Base-by-base conservation (phyloP, 2,888 invertebrate genomes). In the Cataglyphis altisquamis region DNA sequence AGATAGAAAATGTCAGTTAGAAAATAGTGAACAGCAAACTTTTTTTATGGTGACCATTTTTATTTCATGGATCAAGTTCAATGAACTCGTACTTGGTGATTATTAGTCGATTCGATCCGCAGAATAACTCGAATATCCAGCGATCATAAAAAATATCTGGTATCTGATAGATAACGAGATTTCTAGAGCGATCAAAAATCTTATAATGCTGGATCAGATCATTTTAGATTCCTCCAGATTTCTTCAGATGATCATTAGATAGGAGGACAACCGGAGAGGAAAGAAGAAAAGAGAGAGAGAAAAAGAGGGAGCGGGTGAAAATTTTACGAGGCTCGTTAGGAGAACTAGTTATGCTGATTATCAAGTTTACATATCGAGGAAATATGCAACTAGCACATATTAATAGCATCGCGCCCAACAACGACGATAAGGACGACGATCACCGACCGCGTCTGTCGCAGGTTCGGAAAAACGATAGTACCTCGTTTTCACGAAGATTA, bases 321-420 rank as follows among this genome's bases (percentile, higher is more conserved):
- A 84, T 86, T 87, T 87, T 82, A 87, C 63, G 86, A 82, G 39
- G 74, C 68, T 87, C 84, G 86, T 87, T 87, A 87, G 48, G 64
- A 75, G 67, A 72, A 70, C 83, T 86, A 82, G 86, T 86, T 84
- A 84, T 86, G 86, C 84, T 87, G 84, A 87, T 87, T 86, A 86
- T 87, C 84, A 84, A 75, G 84, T 87, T 84, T 82, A 84, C 86
- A 82, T 84, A 75, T 73, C 29, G 64, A 63, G 81, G 73, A 52
- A 52, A 52, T 84, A 67, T 77, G 81, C 78, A 67, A 73, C 72
- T 66, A 48, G n/a, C 25, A 67, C 60, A 63, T 66, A 67, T 85
- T 87, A 87, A 86, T 78, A 74, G 41, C 63, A 74, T 68, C 77
- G 63, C 63, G 63, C 15, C 62, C 15, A 78, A 25, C 29, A 15